A percentile compares a stretch with the other conserved stretches of the same genome.
Evolutionary conservation across 2,113 vertebrate species (phyloP).

Genomic region (Bos javanicus): DNA sequence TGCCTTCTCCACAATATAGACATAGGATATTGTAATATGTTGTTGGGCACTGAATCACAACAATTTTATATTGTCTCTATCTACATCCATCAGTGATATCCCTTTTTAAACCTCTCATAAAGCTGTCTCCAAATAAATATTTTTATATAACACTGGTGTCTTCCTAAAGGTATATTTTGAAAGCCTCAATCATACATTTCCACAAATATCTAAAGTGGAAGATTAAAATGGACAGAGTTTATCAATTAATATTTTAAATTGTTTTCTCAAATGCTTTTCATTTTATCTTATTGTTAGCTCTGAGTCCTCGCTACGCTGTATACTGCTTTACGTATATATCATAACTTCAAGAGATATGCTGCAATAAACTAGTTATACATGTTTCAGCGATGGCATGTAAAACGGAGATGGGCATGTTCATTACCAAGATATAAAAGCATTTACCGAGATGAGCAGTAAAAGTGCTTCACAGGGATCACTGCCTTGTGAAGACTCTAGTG

Average conservation of each 20-base stretch:
- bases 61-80: not conserved
- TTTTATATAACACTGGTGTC: not conserved
- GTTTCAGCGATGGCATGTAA: not conserved
- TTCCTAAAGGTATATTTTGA: not conserved
- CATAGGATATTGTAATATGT: not conserved
- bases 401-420: not conserved
- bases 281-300: conserved; percentile 3
- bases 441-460: not conserved
- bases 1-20: not conserved
- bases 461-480: not conserved
- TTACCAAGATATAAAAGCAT: not conserved
- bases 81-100: not conserved
- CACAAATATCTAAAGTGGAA: not conserved
- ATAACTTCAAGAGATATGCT: not conserved
- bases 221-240: conserved; percentile 15
- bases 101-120: conserved; percentile 5
- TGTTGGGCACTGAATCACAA: not conserved
- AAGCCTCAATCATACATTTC: not conserved
- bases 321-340: not conserved
- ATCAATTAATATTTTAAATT: not conserved
- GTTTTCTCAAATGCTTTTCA: not conserved
- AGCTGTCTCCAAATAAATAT: not conserved
- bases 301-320: not conserved
- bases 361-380: not conserved
- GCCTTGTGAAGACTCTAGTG: not conserved